Percentiles rank a stretch among this genome's conserved stretches.
Conservation (phyloP, 2,888 invertebrate species). For the Drosophila sordidapex region DNA sequence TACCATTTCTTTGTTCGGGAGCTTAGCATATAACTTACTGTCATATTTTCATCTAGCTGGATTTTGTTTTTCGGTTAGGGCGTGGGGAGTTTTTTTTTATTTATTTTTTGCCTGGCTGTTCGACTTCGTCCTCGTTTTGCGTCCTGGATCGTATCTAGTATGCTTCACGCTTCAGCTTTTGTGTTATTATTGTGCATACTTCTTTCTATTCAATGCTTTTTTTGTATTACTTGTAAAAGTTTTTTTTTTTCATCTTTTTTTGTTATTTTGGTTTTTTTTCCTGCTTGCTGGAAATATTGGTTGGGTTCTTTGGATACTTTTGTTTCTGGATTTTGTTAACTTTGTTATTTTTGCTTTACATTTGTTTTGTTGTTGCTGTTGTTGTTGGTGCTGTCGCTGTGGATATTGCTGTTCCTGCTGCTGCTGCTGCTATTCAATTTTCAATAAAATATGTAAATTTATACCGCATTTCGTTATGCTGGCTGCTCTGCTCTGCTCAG, state of each 20-base stretch:
- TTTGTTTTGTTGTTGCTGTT: constrained; percentile 21
- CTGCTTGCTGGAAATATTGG: constrained; percentile 31
- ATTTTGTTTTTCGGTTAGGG: constrained; percentile 9
- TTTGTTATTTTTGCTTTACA: constrained; percentile 69
- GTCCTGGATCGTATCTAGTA: constrained; percentile 18
- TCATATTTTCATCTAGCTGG: constrained; percentile 73
- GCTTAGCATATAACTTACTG: constrained; percentile 76
- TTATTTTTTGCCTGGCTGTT: neutral
- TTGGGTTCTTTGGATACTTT: constrained; percentile 51
- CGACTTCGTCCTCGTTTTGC: neutral
- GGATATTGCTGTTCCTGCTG: constrained; percentile 7
- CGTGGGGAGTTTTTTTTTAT: neutral
- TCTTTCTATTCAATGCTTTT: constrained; percentile 65
- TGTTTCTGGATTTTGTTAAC: constrained; percentile 79
- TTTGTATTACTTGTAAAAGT: constrained; percentile 64
- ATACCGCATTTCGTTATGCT: constrained; percentile 74
- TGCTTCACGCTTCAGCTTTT: constrained; percentile 53
- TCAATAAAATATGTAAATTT: constrained; percentile 80
- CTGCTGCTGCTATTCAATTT: constrained; percentile 71
- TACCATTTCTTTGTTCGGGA: constrained; percentile 34
- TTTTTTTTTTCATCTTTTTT: constrained; percentile 18
- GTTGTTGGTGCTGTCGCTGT: neutral
- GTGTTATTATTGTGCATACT: constrained; percentile 70
- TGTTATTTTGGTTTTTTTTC: constrained; percentile 23
- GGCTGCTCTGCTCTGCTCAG: constrained; percentile 44